Conservation (phyloP, 2,113 vertebrate species). For the Pollachius pollachius region DNA sequence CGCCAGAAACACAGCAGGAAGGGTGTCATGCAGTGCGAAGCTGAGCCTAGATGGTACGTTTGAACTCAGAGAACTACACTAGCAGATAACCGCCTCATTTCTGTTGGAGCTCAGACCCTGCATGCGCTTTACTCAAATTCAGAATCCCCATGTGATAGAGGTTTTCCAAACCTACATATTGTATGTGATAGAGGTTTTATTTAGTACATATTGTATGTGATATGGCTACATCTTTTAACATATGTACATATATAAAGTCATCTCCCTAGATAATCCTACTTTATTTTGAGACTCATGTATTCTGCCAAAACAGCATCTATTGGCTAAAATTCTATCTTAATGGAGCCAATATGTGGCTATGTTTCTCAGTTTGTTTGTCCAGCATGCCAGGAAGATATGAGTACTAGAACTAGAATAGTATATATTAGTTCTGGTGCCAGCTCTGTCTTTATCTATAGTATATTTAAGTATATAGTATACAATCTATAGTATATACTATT, state of each 20-base stretch:
- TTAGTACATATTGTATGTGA: neutral
- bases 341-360: constrained; percentile 76
- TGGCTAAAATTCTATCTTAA: constrained; percentile 77
- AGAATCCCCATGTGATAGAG: neutral
- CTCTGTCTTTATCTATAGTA: too few species aligned
- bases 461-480: too few species aligned
- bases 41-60: constrained; percentile 85
- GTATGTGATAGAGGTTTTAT: neutral
- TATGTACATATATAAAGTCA: too few species aligned
- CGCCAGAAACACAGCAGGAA: constrained; percentile 85
- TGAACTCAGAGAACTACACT: neutral
- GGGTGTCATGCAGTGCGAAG: constrained; percentile 85
- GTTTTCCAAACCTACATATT: neutral
- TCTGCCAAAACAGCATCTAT: constrained; percentile 63
- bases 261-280: too few species aligned
- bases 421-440: too few species aligned
- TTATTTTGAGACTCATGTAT: too few species aligned
- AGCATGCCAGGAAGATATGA: constrained; percentile 74
- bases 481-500: too few species aligned
- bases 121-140: constrained; percentile 16
- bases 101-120: neutral
- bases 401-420: constrained; percentile 1
- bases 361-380: constrained; percentile 78
- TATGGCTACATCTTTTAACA: too few species aligned
- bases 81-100: neutral